These are phyloP conservation scores for Odobenus rosmarus DNA, from an alignment of 2,113 vertebrate genomes.

Conservation along the genomic window DNA sequence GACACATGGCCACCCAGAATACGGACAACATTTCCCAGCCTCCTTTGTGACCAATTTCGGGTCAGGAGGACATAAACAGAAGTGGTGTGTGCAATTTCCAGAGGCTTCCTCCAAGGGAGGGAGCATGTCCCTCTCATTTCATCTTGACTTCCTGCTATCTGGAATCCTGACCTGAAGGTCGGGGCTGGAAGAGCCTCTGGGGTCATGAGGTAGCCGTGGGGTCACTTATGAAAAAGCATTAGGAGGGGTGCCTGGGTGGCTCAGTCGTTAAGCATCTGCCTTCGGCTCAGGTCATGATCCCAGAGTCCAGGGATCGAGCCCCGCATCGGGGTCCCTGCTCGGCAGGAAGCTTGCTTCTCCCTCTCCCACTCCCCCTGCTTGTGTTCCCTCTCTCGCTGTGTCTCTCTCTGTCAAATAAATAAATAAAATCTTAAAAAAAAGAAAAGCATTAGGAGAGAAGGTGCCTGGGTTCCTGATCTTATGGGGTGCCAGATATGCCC, in stretches of 20 bases:
- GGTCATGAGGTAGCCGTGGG: not conserved
- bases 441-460: not conserved
- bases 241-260: not conserved
- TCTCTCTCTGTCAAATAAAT: too few species aligned
- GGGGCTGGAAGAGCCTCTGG: not conserved
- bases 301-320: too few species aligned
- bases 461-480: not conserved
- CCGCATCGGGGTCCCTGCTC: too few species aligned
- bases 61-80: not conserved
- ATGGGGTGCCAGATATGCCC: rapidly evolving
- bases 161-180: not conserved
- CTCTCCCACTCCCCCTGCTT: too few species aligned
- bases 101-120: not conserved
- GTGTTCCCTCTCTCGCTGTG: too few species aligned
- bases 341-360: too few species aligned
- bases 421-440: too few species aligned
- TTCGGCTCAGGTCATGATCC: too few species aligned
- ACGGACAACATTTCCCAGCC: not conserved
- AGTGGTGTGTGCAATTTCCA: not conserved
- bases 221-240: not conserved
- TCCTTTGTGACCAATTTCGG: not conserved
- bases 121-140: not conserved
- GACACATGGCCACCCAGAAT: not conserved
- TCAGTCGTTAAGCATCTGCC: too few species aligned
- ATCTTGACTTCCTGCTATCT: not conserved